Evolutionary conservation across 2,797 vertebrate genomes (phyloP).

Genomic region (Manis javanica): DNA sequence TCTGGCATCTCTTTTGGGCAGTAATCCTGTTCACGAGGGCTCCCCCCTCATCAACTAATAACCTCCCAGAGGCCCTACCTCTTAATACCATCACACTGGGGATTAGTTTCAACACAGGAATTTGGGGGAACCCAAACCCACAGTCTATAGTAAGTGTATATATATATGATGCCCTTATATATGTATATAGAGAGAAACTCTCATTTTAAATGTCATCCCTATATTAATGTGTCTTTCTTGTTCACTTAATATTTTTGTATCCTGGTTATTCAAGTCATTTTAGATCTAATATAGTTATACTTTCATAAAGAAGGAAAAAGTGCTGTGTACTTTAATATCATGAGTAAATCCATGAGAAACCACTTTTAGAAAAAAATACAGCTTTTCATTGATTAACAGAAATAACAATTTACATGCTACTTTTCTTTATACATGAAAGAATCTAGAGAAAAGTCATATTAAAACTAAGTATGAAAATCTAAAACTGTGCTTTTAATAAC

Average conservation of each 20-base stretch:
- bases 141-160: background rate
- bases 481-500: slow-evolving; percentile 1
- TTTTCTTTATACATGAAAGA: slow-evolving; percentile 30
- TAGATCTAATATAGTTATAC: background rate
- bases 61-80: background rate
- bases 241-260: slow-evolving; percentile 44
- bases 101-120: background rate
- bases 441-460: background rate
- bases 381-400: slow-evolving; percentile 41
- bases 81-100: background rate
- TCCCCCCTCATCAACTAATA: background rate
- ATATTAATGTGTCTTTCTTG: background rate
- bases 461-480: slow-evolving; percentile 34
- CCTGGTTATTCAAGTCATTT: slow-evolving; percentile 18
- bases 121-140: background rate
- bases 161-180: background rate
- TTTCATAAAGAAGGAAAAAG: slow-evolving; percentile 28
- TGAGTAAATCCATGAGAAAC: slow-evolving; percentile 37
- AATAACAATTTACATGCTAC: background rate
- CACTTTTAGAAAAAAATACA: slow-evolving; percentile 25
- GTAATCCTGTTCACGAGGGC: background rate
- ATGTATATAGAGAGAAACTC: background rate
- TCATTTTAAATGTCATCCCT: background rate
- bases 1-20: background rate
- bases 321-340: background rate